These are phyloP conservation scores for Cydia splendana DNA, from an alignment of 1,140 invertebrate genomes.

Conservation along the genomic window DNA sequence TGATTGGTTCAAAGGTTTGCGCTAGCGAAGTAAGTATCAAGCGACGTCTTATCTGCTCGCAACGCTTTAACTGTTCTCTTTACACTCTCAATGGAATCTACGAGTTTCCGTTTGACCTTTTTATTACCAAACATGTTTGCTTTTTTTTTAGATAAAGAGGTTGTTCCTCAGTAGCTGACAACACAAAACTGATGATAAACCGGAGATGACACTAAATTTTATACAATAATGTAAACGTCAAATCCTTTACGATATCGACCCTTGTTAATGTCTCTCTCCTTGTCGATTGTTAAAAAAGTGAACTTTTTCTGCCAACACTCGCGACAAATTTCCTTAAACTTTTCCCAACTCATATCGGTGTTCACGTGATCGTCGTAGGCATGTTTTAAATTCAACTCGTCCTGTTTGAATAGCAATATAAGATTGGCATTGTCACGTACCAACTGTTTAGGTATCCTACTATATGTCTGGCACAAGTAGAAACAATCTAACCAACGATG, in stretches of 20 bases:
- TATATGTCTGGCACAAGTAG: conserved; percentile 66
- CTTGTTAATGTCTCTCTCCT: not conserved
- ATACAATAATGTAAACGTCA: no score
- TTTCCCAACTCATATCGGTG: conserved; percentile 48
- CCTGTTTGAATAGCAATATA: conserved; percentile 64
- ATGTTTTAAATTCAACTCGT: conserved; percentile 66
- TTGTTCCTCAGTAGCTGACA: no score
- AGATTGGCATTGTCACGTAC: conserved; percentile 67
- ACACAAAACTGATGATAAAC: no score
- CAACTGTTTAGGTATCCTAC: conserved; percentile 63
- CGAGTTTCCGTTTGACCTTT: no score
- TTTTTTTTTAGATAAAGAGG: no score
- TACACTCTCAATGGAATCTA: no score
- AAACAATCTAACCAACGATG: conserved; percentile 64
- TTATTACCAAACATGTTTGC: no score
- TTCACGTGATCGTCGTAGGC: conserved; percentile 64
- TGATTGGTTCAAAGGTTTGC: no score
- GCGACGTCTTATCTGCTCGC: no score
- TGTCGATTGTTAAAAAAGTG: not conserved
- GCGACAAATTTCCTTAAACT: conserved; percentile 46
- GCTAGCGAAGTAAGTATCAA: no score
- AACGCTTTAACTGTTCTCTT: no score
- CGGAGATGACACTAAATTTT: no score
- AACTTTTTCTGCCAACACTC: not conserved
- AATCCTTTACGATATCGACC: not conserved